These are phyloP conservation scores for Calcarius ornatus DNA, from an alignment of 2,113 vertebrate species.

Conservation along the genomic window DNA sequence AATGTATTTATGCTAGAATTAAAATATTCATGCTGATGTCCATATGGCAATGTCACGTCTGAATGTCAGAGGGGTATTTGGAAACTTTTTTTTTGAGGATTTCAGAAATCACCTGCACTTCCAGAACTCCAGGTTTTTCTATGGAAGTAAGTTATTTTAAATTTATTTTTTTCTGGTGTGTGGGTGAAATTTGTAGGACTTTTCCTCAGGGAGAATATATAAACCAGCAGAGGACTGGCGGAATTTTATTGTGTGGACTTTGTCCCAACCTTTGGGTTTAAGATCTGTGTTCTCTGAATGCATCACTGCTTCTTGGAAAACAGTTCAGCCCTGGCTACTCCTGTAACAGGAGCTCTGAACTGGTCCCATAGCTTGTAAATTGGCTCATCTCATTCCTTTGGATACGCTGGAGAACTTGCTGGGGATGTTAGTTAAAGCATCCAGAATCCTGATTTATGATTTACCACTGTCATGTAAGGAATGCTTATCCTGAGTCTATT, in stretches of 20 bases:
- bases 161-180: rapidly evolving
- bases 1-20: background rate
- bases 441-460: background rate
- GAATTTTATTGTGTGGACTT: background rate
- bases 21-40: background rate
- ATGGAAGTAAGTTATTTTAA: background rate
- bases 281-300: background rate
- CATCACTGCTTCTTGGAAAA: background rate
- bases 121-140: background rate
- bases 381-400: background rate
- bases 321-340: background rate
- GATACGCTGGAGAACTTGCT: background rate
- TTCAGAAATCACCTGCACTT: background rate
- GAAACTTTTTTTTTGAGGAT: background rate
- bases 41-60: background rate
- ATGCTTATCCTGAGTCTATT: background rate
- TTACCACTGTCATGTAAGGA: background rate
- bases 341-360: background rate
- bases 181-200: background rate
- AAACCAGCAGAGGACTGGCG: background rate
- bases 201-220: background rate
- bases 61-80: background rate
- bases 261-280: background rate
- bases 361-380: background rate
- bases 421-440: background rate